phyloP scores from a whole-genome alignment of 2,888 invertebrate species.

The Agrilus biguttatus region DNA sequence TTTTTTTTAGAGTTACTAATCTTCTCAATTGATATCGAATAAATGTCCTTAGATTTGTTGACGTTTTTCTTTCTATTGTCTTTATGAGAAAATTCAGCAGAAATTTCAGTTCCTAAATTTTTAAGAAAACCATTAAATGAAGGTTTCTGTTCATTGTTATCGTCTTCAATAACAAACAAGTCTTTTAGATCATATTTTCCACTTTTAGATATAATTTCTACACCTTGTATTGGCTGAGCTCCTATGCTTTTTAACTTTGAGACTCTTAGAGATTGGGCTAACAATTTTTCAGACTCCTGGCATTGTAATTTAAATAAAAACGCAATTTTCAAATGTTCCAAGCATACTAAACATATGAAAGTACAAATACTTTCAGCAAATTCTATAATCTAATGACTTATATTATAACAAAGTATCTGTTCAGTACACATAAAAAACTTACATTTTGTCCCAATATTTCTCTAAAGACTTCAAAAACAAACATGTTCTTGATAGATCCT shows the following conservation, averaged over 20 bases:
- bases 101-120: slow-evolving; percentile 17
- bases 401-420: no score
- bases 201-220: slow-evolving; percentile 16
- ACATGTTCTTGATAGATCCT: no score
- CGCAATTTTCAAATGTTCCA: slow-evolving; percentile 7
- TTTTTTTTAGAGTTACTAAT: no score
- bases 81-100: slow-evolving; percentile 13
- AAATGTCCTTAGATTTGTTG: background rate
- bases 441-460: no score
- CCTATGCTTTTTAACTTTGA: background rate
- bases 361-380: slow-evolving; percentile 1
- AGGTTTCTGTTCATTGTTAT: slow-evolving; percentile 6
- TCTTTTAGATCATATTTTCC: slow-evolving; percentile 16
- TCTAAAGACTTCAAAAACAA: no score
- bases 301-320: slow-evolving; percentile 10
- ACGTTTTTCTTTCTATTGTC: background rate
- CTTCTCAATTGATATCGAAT: no score
- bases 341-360: slow-evolving; percentile 9
- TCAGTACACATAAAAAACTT: no score
- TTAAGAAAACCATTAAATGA: slow-evolving; percentile 15
- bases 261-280: background rate
- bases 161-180: slow-evolving; percentile 15
- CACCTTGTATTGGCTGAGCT: slow-evolving; percentile 4
- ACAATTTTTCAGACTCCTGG: slow-evolving; percentile 7
- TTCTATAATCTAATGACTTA: no score